A percentile compares a stretch with the other conserved stretches of the same genome.
phyloP scores from a whole-genome alignment of 2,113 vertebrate species.

The Pseudorectes ferrugineus region DNA sequence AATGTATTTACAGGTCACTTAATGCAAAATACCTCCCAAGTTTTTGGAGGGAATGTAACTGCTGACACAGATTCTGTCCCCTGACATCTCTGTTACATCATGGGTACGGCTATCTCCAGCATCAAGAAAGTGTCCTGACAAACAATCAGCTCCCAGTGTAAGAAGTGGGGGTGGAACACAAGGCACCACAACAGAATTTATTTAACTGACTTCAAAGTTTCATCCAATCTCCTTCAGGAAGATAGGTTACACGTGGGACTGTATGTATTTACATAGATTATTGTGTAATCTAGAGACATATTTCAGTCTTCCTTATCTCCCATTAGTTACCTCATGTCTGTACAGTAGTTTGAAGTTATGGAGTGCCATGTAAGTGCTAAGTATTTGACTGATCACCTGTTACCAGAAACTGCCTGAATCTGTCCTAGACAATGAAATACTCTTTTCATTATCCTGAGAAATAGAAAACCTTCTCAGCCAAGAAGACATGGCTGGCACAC shows the following conservation, averaged over 20 bases:
- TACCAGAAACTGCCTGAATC: not conserved
- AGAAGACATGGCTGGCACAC: not conserved
- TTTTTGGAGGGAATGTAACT: not conserved
- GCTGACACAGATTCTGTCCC: not conserved
- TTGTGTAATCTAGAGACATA: not conserved
- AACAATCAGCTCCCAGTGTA: not conserved
- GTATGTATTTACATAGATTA: not conserved
- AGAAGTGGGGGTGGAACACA: not conserved
- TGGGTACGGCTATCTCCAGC: not conserved
- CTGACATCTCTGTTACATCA: not conserved
- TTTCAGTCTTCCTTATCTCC: not conserved
- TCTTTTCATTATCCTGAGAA: not conserved
- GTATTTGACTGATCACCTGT: not conserved
- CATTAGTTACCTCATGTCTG: not conserved
- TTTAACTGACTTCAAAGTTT: not conserved
- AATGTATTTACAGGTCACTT: not conserved
- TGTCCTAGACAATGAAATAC: not conserved
- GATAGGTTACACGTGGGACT: not conserved
- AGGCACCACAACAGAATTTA: not conserved
- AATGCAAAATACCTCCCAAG: not conserved
- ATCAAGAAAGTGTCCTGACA: not conserved
- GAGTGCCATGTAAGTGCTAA: not conserved
- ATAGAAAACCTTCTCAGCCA: not conserved
- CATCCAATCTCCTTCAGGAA: not conserved
- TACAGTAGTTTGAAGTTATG: not conserved